phyloP scores from a whole-genome alignment of 92 coral and sea anemone species.

The Nematostella vectensis region DNA sequence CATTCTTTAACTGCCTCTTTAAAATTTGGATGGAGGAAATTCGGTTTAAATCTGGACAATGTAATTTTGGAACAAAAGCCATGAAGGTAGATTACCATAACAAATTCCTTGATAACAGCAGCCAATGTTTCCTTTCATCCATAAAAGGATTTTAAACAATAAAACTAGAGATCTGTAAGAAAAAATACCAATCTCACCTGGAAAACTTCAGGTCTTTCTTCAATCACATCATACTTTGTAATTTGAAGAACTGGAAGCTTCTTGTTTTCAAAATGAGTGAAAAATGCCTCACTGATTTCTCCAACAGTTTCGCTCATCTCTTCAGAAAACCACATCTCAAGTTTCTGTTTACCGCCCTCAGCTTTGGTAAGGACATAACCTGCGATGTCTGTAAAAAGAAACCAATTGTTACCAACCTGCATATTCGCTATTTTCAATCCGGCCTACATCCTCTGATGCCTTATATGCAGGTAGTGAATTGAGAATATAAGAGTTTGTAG shows the following conservation, averaged over 20 bases:
- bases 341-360: conserved; percentile 40
- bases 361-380: conserved; percentile 63
- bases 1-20: too few species aligned
- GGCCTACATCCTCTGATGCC: too few species aligned
- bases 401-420: background rate
- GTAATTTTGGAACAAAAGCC: too few species aligned
- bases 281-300: conserved; percentile 61
- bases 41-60: too few species aligned
- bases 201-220: conserved; percentile 55
- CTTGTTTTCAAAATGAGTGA: conserved; percentile 51
- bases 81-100: too few species aligned
- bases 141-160: too few species aligned
- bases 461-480: too few species aligned
- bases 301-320: conserved; percentile 79
- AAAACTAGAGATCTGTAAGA: too few species aligned
- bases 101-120: too few species aligned
- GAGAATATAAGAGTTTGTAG: background rate
- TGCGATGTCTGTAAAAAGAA: conserved; percentile 39
- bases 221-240: conserved; percentile 74
- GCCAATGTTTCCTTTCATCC: too few species aligned
- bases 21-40: too few species aligned
- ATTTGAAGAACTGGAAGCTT: conserved; percentile 76
- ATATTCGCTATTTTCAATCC: background rate
- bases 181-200: too few species aligned
- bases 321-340: conserved; percentile 81